A percentile compares a stretch with the other conserved stretches of the same genome.
Conservation (phyloP, 2,113 vertebrate genomes). For the Tragulus kanchil region DNA sequence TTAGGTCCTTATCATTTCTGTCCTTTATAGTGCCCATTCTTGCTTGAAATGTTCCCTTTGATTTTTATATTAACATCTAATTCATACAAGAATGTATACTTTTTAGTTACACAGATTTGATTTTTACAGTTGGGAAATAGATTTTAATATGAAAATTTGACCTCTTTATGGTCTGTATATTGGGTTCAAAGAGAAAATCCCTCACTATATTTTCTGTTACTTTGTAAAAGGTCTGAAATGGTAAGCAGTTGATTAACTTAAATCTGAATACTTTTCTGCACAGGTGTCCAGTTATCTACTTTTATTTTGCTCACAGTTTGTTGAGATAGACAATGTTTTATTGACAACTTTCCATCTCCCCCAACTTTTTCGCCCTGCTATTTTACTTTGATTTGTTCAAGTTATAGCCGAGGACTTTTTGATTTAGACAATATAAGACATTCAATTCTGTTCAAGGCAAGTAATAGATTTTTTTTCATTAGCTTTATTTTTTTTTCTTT, state of each 20-base stretch:
- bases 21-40: background rate
- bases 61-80: background rate
- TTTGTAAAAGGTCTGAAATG: background rate
- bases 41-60: background rate
- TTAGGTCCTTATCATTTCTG: background rate
- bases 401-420: background rate
- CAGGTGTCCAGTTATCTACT: background rate
- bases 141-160: background rate
- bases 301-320: background rate
- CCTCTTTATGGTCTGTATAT: background rate
- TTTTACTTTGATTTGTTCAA: slow-evolving; percentile 32
- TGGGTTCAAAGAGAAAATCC: background rate
- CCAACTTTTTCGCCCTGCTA: background rate
- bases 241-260: background rate
- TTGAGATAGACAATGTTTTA: background rate
- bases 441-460: background rate
- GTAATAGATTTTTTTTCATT: background rate
- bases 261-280: slow-evolving; percentile 5
- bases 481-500: background rate
- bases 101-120: background rate
- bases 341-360: background rate
- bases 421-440: background rate
- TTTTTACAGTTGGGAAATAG: slow-evolving; percentile 5
- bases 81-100: background rate
- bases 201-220: background rate